Evolutionary conservation across 2,113 vertebrate genomes (phyloP), one percentile per base, ranked within the genome.

Genomic region (Colistium nudipinnis): DNA sequence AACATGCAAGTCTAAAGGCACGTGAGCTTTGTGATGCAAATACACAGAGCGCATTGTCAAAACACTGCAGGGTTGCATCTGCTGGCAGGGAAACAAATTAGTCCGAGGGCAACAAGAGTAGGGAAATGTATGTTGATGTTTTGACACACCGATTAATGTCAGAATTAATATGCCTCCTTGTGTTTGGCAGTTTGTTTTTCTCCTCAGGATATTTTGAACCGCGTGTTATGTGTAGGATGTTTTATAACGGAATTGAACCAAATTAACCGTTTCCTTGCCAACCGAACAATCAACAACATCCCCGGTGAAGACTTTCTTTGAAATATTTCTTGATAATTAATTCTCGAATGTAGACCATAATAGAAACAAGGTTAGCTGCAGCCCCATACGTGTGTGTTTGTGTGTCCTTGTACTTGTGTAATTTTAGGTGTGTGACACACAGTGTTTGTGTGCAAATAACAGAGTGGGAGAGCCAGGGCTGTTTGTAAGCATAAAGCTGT

Each of bases 401-500:
- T 59, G 48, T 72, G 31, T 69, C 20, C 49, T 35, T 51, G 20
- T 41, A 31, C 11, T 45, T 62, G 59, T 71, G 80, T 73, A 62
- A 70, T 52, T 44, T 0, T 66, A 61, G 31, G 64, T 56, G 69
- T 70, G 73, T 43, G 72, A 61, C 56, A 61, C 27, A 54, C 27
- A 16, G 38, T 77, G 81, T 90, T 81, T 82, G 64, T 78, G 70
- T 59, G 62, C 36, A 76, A 85, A 66, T 71, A 81, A 54, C 9
- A 4, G 51, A 61, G 70, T 25, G 39, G 57, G 71, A 68, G 62
- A 86, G 66, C 64, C 43, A n/a, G 55, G 30, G 47, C 55, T 76
- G 74, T 83, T 83, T 82, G 77, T 73, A 59, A 85, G 86, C 65
- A 86, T 83, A 82, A 92, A 91, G 86, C 78, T 63, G 85, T 91